Evolutionary conservation across 2,888 invertebrate species (phyloP), one percentile per base, ranked within the genome.

Genomic region (Rhagophthalmus giganteus): DNA sequence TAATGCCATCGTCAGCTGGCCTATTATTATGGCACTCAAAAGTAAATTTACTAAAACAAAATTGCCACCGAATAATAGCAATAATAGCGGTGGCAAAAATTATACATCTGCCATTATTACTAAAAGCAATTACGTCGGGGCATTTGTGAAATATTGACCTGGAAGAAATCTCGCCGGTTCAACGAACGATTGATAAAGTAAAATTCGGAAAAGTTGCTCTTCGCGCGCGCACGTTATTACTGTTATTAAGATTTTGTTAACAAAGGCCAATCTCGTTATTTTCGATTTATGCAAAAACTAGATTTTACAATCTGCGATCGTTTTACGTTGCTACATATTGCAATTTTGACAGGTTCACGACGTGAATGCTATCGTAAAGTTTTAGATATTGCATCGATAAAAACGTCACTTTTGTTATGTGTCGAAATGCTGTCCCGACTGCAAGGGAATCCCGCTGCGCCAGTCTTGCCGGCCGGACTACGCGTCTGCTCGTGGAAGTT

Each of bases 371-470:
- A 33, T 48, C 48, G 44, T 54, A 54, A 54, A 54, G 48, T 54
- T 48, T 44, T 48, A 54, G 53, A 54, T 54, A 44, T 48, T 33
- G 32, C 39, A 44, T 38, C 48, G 53, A 54, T 54, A 54, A 54
- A 54, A 54, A 53, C 53, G 42, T 54, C 53, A 48, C 24, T 53
- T 53, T 53, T 32, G 41, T 47, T 53, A 31, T 51, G 48, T 54
- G 53, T 53, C 53, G 53, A 54, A 54, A 48, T 54, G 48, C 47
- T 48, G 47, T 42, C 42, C 42, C 16, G 52, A 40, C 30, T 42
- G 33, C 39, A 44, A 41, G 26, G 26, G 34, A 14, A 44, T 42
- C 44, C 53, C 48, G 53, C 53, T 54, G 53, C 12, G 53, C 42
- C 30, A 13, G 42, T 39, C 44, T 37, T 41, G 35, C 35, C 35